Percentiles rank a stretch among this genome's conserved stretches.
Evolutionary conservation across 2,113 vertebrate species (phyloP).

Genomic region (Lathamus discolor): DNA sequence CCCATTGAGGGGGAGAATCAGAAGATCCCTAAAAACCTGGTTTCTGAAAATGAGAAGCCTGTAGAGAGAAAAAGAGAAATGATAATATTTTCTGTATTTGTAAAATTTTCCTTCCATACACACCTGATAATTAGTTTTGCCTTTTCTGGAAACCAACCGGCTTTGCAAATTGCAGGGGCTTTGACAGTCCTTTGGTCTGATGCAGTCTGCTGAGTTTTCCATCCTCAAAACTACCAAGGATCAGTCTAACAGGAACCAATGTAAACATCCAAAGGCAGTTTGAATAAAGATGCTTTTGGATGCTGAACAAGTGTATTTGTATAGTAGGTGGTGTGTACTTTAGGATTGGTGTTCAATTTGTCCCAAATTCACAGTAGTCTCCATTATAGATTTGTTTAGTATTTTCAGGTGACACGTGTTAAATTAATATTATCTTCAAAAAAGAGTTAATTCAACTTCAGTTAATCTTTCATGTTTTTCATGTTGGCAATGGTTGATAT

Average conservation of each 20-base stretch:
- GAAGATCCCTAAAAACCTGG: too few species aligned
- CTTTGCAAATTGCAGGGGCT: not conserved
- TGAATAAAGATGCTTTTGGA: not conserved
- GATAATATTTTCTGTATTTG: too few species aligned
- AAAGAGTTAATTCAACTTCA: not conserved
- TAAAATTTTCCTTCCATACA: too few species aligned
- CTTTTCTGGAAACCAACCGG: too few species aligned
- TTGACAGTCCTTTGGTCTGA: not conserved
- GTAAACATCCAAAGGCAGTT: not conserved
- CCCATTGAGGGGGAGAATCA: too few species aligned
- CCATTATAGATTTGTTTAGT: not conserved
- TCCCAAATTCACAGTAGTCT: not conserved
- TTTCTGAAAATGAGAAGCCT: too few species aligned
- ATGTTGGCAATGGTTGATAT: not conserved
- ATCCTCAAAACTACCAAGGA: not conserved
- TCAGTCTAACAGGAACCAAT: not conserved
- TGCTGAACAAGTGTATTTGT: not conserved
- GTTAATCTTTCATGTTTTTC: not conserved
- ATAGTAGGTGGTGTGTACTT: not conserved
- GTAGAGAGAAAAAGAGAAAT: too few species aligned
- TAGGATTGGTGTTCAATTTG: not conserved
- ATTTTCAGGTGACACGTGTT: not conserved
- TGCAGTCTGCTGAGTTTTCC: not conserved
- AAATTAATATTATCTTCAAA: not conserved
- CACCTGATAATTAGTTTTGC: too few species aligned